These are phyloP conservation scores for Diuraphis noxia DNA, from an alignment of 1,140 invertebrate genomes.

Conservation along the genomic window DNA sequence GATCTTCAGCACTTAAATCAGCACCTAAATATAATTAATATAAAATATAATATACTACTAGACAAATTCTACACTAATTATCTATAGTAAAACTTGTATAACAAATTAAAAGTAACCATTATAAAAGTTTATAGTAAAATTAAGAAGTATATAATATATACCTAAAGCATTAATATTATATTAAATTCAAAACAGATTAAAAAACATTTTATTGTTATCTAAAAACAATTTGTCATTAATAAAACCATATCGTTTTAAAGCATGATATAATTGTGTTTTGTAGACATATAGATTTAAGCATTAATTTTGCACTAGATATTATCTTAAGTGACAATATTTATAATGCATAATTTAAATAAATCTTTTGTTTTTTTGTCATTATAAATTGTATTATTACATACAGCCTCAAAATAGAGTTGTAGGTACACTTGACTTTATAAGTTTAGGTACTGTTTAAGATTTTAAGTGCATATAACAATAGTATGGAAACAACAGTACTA, in stretches of 20 bases:
- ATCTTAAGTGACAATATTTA: background rate
- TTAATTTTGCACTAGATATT: background rate
- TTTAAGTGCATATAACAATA: background rate
- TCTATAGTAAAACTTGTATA: background rate
- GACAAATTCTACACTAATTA: background rate
- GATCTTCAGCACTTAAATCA: slow-evolving; percentile 76
- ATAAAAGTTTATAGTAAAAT: background rate
- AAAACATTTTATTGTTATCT: background rate
- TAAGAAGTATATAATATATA: background rate
- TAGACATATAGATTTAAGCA: background rate
- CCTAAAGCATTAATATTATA: background rate
- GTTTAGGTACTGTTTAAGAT: background rate
- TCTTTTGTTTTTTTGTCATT: background rate
- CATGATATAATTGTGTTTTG: background rate
- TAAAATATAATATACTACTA: background rate
- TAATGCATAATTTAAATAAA: background rate
- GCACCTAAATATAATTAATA: slow-evolving; percentile 65
- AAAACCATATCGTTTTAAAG: background rate
- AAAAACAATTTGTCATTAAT: background rate
- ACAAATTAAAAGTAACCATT: background rate
- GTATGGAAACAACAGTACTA: background rate
- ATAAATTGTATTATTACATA: too few species aligned
- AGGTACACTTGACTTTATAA: background rate
- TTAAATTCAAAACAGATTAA: background rate
- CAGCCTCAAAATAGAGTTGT: background rate